A percentile compares a stretch with the other conserved stretches of the same genome.
Evolutionary conservation across 2,113 vertebrate genomes (phyloP).

Genomic region (Stictonetta naevosa): DNA sequence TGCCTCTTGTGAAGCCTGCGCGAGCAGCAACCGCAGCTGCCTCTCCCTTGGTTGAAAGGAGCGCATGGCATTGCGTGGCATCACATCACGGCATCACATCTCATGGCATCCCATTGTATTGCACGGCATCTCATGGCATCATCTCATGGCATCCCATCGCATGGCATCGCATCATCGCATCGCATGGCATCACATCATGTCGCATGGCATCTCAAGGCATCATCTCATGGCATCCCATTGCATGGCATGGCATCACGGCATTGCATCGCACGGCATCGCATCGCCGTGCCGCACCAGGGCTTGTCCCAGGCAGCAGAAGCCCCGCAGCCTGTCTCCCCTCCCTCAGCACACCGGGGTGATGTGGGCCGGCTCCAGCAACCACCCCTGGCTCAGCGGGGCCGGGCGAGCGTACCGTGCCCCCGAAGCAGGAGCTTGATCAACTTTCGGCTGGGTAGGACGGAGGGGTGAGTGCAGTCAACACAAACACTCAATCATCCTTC

Average conservation of each 20-base stretch:
- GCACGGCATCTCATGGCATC: neutral
- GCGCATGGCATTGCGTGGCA: fast-evolving
- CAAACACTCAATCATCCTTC: slow-evolving; percentile 71
- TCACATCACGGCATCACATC: no score
- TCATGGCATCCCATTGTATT: neutral
- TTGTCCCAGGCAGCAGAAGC: neutral
- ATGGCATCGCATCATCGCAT: neutral
- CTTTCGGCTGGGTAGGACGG: neutral
- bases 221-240: neutral
- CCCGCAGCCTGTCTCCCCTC: fast-evolving
- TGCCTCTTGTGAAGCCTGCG: neutral
- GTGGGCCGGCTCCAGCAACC: neutral
- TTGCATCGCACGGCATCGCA: neutral
- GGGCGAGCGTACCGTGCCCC: fast-evolving
- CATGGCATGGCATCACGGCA: no score
- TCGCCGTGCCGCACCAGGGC: neutral
- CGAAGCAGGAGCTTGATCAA: fast-evolving
- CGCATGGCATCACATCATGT: neutral
- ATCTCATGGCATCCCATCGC: no score
- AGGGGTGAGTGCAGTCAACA: slow-evolving; percentile 68
- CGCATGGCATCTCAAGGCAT: neutral
- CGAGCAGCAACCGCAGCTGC: neutral
- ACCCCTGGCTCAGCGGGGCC: fast-evolving
- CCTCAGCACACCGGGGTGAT: neutral
- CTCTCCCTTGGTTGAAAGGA: neutral